Conservation (phyloP, 2,797 vertebrate genomes). For the Neomorphus geoffroyi region DNA sequence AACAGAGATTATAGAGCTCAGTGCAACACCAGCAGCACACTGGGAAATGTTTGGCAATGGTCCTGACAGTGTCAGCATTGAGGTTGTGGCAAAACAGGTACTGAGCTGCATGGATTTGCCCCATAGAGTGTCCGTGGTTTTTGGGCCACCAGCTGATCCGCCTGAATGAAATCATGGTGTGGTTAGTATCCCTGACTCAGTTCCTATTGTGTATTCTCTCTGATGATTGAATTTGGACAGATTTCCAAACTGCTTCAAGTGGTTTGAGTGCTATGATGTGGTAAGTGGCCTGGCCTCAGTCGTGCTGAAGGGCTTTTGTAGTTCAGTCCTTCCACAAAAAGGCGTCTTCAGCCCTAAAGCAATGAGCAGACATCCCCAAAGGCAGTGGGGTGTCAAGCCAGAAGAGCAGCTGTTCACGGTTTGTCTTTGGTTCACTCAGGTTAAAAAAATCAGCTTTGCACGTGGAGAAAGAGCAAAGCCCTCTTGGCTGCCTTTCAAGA, state of each 20-base stretch:
- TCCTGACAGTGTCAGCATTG: background rate
- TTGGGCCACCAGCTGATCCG: background rate
- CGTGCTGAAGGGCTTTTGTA: background rate
- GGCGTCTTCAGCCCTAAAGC: background rate
- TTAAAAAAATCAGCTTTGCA: background rate
- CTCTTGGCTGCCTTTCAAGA: background rate
- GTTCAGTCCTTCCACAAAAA: background rate
- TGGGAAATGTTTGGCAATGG: background rate
- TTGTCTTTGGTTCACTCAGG: background rate
- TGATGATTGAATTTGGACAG: background rate
- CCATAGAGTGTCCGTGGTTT: rapidly evolving
- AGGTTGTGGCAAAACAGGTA: background rate
- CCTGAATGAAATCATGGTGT: background rate
- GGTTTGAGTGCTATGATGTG: background rate
- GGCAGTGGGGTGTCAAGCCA: background rate
- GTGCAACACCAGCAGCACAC: background rate
- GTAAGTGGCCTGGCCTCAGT: background rate
- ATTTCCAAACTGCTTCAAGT: background rate
- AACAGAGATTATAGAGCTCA: background rate
- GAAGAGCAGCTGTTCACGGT: background rate
- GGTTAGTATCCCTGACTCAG: background rate
- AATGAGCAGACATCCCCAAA: background rate
- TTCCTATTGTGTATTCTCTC: background rate
- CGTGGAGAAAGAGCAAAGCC: background rate
- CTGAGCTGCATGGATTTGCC: background rate